Base-by-base conservation (phyloP, 1,140 invertebrate genomes). In the Drosophila jambulina region DNA sequence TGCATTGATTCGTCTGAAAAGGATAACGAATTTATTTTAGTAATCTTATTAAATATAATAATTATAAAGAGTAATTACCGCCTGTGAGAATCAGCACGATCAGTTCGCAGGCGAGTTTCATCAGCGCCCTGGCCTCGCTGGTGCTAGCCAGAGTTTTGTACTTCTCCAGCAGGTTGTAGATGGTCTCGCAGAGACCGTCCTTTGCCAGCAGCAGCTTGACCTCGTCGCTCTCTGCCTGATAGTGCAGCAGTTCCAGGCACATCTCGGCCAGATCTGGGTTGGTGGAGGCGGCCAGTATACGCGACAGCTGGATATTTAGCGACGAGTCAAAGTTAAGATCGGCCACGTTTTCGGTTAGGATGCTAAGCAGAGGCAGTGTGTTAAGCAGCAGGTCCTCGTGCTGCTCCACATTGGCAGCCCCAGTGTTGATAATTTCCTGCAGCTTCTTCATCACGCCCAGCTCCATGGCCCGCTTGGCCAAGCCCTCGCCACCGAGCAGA, bases 41-140 rank as follows among this genome's bases (percentile, higher is more conserved):
- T 48, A 9, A 25, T 17, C 13, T 10, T 1, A 10, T 48, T 4
- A 29, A 17, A 9, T 25, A 21, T 3, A 15, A 19, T 43, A 8
- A 19, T 8, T 13, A 19, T 32, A 4, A 40, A 5, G 29, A 27
- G 17, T 1, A 51, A 87, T 93, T 94, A 97, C 97, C 97, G 93
- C 97, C 97, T 62, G 97, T 97, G 27, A 98, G 93, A 45, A 98
- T 95, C 34, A 97, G 94, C 23, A 98, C 95, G 57, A 98, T 95
- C 1, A 98, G 94, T 93, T 98, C 97, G 91, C 97, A 97, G 48
- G 97, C 96, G 82, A 96, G 94, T 93, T 97, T 98, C 90, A 97
- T 94, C 3, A 97, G 93, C 8, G 95, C 95, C 70, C 96, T 94
- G 29, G 95, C 95, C 70, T 97, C 96, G 76, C 95, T 95, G 59